These are phyloP conservation scores for Stenichneumon culpator DNA, from an alignment of 2,888 invertebrate species.

Conservation along the genomic window DNA sequence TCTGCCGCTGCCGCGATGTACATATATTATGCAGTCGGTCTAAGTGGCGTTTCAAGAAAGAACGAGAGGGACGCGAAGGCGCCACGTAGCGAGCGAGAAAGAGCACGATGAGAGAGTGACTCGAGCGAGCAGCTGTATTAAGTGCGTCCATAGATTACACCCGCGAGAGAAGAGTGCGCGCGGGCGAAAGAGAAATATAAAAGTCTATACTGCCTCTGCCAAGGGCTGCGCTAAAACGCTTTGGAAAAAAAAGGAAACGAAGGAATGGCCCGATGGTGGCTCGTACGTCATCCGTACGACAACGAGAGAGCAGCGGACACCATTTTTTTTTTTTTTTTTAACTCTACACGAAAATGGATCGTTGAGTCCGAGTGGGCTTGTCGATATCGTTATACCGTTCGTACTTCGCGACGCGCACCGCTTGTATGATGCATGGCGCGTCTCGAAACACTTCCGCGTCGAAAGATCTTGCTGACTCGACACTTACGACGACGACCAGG, in stretches of 20 bases:
- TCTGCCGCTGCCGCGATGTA: slow-evolving; percentile 76
- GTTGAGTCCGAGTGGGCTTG: slow-evolving; percentile 42
- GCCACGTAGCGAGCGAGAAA: slow-evolving; percentile 75
- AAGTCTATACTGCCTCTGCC: slow-evolving; percentile 57
- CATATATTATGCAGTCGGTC: slow-evolving; percentile 82
- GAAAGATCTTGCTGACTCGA: slow-evolving; percentile 19
- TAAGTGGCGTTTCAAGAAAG: slow-evolving; percentile 79
- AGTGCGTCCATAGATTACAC: slow-evolving; percentile 84
- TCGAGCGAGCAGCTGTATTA: slow-evolving; percentile 83
- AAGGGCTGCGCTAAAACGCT: slow-evolving; percentile 79
- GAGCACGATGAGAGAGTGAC: slow-evolving; percentile 72
- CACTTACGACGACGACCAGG: slow-evolving; percentile 13
- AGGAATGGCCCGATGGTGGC: slow-evolving; percentile 75
- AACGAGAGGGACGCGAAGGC: slow-evolving; percentile 70
- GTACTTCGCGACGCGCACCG: background rate
- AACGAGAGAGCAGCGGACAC: slow-evolving; percentile 56
- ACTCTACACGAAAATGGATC: slow-evolving; percentile 61
- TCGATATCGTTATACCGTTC: slow-evolving; percentile 45
- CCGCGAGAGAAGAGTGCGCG: slow-evolving; percentile 56
- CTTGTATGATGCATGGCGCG: background rate
- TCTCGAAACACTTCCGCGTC: slow-evolving; percentile 35
- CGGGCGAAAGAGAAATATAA: slow-evolving; percentile 64
- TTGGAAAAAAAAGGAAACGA: slow-evolving; percentile 72
- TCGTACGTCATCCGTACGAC: slow-evolving; percentile 78
- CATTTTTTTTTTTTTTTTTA: slow-evolving; percentile 57